Evolutionary conservation across 2,888 invertebrate species (phyloP).

Genomic region (Hedychridium roseum): DNA sequence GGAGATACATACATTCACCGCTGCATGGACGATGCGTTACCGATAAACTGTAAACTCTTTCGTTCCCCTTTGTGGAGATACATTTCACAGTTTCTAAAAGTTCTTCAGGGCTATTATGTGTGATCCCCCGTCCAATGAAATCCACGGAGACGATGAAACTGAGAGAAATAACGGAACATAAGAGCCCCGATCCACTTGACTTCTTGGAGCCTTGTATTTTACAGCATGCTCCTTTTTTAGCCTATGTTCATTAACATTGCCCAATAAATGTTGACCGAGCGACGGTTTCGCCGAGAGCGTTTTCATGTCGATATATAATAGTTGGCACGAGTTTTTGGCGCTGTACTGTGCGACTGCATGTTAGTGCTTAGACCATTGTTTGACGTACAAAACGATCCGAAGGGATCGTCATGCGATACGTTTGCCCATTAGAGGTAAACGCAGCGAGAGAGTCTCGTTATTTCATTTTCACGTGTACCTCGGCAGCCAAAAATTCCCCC

Average conservation of each 20-base stretch:
- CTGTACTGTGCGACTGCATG: constrained; percentile 58
- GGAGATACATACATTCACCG: constrained; percentile 34
- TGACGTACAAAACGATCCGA: constrained; percentile 40
- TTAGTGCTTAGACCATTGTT: constrained; percentile 52
- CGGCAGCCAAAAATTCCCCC: too few species aligned
- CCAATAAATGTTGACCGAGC: constrained; percentile 42
- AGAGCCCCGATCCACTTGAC: constrained; percentile 53
- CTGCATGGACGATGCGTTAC: constrained; percentile 50
- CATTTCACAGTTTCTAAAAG: constrained; percentile 61
- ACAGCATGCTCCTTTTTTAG: constrained; percentile 53
- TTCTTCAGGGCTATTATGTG: constrained; percentile 56
- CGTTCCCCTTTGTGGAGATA: constrained; percentile 43
- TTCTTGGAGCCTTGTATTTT: constrained; percentile 53
- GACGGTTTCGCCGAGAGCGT: constrained; percentile 30
- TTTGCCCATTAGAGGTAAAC: constrained; percentile 32
- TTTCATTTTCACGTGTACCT: constrained; percentile 17
- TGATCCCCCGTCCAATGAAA: constrained; percentile 15
- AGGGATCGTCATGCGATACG: constrained; percentile 32
- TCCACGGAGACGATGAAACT: not conserved
- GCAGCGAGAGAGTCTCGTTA: constrained; percentile 22
- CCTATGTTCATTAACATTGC: constrained; percentile 27
- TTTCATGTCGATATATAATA: constrained; percentile 49
- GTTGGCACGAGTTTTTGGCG: constrained; percentile 55
- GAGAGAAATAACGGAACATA: constrained; percentile 25
- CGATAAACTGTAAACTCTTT: constrained; percentile 31